Base-by-base conservation (phyloP, 2,797 vertebrate genomes). In the Caiman crocodilus region DNA sequence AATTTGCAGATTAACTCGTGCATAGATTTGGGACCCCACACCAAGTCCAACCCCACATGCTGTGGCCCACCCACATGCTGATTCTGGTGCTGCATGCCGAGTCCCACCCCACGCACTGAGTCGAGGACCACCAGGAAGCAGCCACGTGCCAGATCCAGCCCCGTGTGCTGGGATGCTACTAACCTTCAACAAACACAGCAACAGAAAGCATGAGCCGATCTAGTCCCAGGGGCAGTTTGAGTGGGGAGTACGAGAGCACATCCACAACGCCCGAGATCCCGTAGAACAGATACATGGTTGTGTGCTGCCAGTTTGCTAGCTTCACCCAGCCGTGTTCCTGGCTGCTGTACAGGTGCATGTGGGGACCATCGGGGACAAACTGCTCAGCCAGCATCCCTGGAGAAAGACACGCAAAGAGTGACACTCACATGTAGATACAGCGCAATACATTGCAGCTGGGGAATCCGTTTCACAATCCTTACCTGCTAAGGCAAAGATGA, bases 241-340 rank as follows among this genome's bases (percentile, higher is more conserved):
- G 96, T 56, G 89, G 93, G 20, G 95, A 18, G 14, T 91, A 96
- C 20, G 96, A 98, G 90, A 98, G 80, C 89, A 99, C 92, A 4
- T 99, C 97, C 1, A 97, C 94, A 7, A 98, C 64, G 9, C 99
- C 99, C 0, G 98, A 98, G 89, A 99, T 97, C 1, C 98, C 98
- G 1, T 98, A 99, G 98, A 99, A 99, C 32, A 99, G 97, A 95
- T 99, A 99, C 99, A 99, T 99, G 81, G 99, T 99, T 96, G 97
- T 96, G 97, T 99, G 99, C 94, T 99, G 99, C 99, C 99, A 99
- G 97, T 99, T 99, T 99, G 99, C 99, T 83, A 99, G 95, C 96
- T 99, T 99, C 20, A 99, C 98, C 99, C 99, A 99, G 1, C 97
- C 82, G 0, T 14, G 79, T 5, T 69, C 92, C 8, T 96, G 93